Conservation (phyloP, 2,888 invertebrate species). For the Lasioglossum pauxillum region DNA sequence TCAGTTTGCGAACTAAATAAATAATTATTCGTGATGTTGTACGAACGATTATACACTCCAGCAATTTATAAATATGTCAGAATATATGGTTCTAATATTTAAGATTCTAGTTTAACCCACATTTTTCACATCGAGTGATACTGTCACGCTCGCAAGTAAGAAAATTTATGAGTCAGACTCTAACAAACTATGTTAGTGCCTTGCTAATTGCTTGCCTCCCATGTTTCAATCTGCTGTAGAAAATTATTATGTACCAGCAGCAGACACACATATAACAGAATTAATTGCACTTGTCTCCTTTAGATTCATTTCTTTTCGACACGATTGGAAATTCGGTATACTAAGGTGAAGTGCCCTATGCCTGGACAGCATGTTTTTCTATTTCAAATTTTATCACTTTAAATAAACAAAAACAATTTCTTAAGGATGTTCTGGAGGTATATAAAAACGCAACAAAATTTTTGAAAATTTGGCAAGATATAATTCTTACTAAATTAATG, state of each 20-base stretch:
- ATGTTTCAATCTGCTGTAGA: background rate
- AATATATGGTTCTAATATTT: background rate
- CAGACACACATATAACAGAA: background rate
- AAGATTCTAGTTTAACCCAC: background rate
- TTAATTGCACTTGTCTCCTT: background rate
- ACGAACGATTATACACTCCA: background rate
- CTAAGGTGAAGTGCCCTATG: too few species aligned
- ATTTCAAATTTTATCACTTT: too few species aligned
- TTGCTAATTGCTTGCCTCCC: slow-evolving; percentile 3
- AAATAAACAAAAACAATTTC: too few species aligned
- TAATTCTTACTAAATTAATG: too few species aligned
- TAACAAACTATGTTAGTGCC: background rate
- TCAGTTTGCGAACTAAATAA: background rate
- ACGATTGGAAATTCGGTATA: background rate
- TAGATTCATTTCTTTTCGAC: background rate
- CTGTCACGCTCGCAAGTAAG: background rate
- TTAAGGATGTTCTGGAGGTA: too few species aligned
- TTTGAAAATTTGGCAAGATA: too few species aligned
- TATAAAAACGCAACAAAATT: too few species aligned
- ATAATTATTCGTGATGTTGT: background rate
- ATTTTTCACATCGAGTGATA: background rate
- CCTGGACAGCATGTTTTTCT: too few species aligned
- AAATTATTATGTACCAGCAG: background rate
- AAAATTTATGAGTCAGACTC: background rate
- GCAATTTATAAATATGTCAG: background rate